Evolutionary conservation across 2,797 vertebrate species (phyloP).

Genomic region (Danio jaintianensis): DNA sequence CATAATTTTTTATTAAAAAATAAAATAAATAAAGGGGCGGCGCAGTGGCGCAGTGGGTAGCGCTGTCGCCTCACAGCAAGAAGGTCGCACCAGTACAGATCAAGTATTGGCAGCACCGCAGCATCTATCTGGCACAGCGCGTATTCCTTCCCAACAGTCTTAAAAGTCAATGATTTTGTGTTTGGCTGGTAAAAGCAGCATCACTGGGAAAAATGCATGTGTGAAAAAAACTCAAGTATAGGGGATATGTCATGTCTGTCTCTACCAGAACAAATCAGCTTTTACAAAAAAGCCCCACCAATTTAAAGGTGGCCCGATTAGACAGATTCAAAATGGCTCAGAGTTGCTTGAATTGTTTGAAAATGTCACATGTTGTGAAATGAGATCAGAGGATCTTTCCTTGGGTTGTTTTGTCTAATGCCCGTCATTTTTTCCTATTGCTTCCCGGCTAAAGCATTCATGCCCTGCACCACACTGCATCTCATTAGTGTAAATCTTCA

Average conservation of each 20-base stretch:
- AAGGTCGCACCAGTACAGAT: neutral
- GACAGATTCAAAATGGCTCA: neutral
- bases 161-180: conserved; percentile 3
- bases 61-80: too few relatives aligned
- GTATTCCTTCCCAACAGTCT: neutral
- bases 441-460: neutral
- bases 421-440: neutral
- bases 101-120: neutral
- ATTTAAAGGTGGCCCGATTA: conserved; percentile 10
- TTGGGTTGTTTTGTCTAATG: conserved; percentile 20
- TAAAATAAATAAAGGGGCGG: too few relatives aligned
- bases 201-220: neutral
- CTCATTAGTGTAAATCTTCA: conserved; percentile 9
- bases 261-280: neutral
- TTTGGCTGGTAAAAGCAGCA: conserved; percentile 4
- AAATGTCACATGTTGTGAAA: conserved; percentile 11
- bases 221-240: neutral
- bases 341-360: neutral
- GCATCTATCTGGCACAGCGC: neutral
- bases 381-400: neutral
- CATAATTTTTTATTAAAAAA: too few relatives aligned
- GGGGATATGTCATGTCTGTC: neutral
- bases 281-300: neutral
- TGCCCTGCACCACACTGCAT: neutral
- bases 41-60: too few relatives aligned